These are phyloP conservation scores for Opisthograptis luteolata DNA, from an alignment of 2,888 invertebrate genomes.

Conservation along the genomic window DNA sequence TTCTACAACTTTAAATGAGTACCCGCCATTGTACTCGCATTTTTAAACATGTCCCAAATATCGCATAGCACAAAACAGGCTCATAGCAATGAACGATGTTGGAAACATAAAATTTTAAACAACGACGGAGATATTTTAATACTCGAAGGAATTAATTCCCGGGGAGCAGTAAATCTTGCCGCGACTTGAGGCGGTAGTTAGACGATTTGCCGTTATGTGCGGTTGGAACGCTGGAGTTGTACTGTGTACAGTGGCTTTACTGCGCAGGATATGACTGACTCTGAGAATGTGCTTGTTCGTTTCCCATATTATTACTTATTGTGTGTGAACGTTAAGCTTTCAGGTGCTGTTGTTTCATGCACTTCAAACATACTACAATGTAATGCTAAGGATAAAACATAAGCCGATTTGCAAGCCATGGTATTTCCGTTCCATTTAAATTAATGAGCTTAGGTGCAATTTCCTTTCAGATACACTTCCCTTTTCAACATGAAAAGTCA, in stretches of 20 bases:
- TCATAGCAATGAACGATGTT: conserved; percentile 31
- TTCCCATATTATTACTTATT: not conserved
- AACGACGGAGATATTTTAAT: conserved; percentile 36
- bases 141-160: conserved; percentile 35
- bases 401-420: not conserved
- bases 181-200: conserved; percentile 30
- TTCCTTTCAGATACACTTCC: conserved; percentile 34
- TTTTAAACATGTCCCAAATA: conserved; percentile 8
- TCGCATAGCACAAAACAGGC: conserved; percentile 11
- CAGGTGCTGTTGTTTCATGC: not conserved
- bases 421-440: not conserved
- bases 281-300: not conserved
- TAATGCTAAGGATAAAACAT: too few species aligned
- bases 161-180: conserved; percentile 33
- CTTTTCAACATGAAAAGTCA: conserved; percentile 44
- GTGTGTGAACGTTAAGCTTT: not conserved
- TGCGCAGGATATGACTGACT: conserved; percentile 13
- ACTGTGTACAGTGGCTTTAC: conserved; percentile 13
- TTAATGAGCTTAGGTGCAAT: conserved; percentile 4
- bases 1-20: not conserved
- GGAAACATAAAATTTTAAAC: conserved; percentile 32
- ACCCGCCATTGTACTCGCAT: not conserved
- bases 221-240: conserved; percentile 18
- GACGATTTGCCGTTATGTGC: conserved; percentile 39
- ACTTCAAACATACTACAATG: not conserved